phyloP scores from a whole-genome alignment of 1,140 invertebrate species.

The Drosophila sproati region DNA sequence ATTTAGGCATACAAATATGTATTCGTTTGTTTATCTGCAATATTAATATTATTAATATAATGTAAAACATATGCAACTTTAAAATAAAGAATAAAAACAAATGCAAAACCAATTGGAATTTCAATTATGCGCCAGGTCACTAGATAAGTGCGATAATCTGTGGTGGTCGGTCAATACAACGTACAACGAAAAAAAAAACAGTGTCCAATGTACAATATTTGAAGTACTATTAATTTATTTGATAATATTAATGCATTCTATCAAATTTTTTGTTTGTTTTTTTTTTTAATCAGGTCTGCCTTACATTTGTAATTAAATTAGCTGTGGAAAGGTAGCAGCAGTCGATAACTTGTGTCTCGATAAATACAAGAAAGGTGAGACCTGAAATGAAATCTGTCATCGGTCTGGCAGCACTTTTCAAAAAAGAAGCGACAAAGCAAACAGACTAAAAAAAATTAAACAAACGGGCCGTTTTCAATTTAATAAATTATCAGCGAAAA shows the following conservation, averaged over 20 bases:
- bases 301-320: too few relatives aligned
- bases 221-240: too few relatives aligned
- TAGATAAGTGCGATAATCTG: not conserved
- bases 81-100: conserved; percentile 66
- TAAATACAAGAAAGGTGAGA: not conserved
- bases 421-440: conserved; percentile 11
- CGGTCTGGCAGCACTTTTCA: conserved; percentile 20
- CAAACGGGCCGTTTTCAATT: not conserved
- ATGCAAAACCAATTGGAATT: conserved; percentile 31
- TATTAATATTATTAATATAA: conserved; percentile 83
- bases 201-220: too few relatives aligned
- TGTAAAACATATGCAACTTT: conserved; percentile 80
- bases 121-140: conserved; percentile 7
- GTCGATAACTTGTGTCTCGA: not conserved
- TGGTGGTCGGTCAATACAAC: conserved; percentile 17
- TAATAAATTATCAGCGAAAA: conserved; percentile 15
- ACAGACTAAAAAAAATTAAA: not conserved
- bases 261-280: not conserved
- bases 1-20: conserved; percentile 79
- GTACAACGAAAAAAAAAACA: not conserved
- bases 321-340: not conserved
- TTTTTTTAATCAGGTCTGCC: too few relatives aligned
- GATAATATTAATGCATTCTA: too few relatives aligned
- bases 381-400: not conserved
- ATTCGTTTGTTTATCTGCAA: conserved; percentile 83